Conservation (phyloP, 2,113 vertebrate species). For the Heloderma charlesbogerti region DNA sequence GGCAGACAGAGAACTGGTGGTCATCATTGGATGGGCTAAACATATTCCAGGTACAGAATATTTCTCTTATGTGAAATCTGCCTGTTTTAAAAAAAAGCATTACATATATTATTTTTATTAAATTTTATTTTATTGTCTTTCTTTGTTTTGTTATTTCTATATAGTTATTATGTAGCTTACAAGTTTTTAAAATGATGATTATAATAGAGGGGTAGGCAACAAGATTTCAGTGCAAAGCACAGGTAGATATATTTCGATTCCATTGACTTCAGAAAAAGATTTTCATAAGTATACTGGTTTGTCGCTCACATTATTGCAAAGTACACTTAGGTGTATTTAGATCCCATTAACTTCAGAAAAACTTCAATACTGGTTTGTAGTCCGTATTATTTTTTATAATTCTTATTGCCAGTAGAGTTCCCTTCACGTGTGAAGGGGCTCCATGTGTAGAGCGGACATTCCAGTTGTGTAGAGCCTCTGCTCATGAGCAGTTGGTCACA, state of each 20-base stretch:
- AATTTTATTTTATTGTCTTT: not conserved
- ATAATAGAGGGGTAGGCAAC: not conserved
- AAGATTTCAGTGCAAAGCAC: not conserved
- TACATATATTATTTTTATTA: fast-evolving
- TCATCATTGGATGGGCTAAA: slow-evolving; percentile 99
- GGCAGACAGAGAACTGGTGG: slow-evolving; percentile 96
- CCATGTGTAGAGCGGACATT: no score
- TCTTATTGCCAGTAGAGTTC: not conserved
- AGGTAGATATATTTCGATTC: not conserved
- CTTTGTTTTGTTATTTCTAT: not conserved
- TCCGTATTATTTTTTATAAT: not conserved
- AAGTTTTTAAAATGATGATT: not conserved
- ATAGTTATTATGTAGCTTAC: not conserved
- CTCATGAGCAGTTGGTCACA: no score
- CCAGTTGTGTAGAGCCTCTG: no score
- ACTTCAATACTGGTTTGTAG: not conserved
- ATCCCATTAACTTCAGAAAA: not conserved
- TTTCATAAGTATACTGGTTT: not conserved
- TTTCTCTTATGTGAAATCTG: not conserved
- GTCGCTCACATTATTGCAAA: not conserved
- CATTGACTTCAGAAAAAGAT: not conserved
- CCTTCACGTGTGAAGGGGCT: not conserved
- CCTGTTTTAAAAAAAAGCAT: not conserved
- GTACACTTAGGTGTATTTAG: not conserved
- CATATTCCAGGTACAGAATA: slow-evolving; percentile 93